These are phyloP conservation scores for Nothocercus julius DNA, from an alignment of 2,113 vertebrate species.

Conservation along the genomic window DNA sequence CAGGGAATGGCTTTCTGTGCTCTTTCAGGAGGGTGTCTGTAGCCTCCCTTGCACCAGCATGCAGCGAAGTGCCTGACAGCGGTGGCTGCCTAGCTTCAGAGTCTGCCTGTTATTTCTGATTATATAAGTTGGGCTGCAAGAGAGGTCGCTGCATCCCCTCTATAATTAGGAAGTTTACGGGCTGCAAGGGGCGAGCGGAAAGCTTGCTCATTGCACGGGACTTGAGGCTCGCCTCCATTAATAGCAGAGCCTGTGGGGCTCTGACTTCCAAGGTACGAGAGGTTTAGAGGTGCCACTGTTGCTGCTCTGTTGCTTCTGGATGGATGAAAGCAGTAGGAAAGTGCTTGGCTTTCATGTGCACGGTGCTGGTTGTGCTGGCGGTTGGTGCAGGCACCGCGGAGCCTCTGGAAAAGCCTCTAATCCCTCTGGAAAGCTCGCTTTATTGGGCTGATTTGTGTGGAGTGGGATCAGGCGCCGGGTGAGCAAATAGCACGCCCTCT, in stretches of 20 bases:
- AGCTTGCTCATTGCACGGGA: too few species aligned
- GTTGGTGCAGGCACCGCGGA: neutral
- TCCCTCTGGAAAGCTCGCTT: neutral
- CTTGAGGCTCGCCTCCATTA: neutral
- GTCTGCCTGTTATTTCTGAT: neutral
- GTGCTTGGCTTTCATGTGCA: neutral
- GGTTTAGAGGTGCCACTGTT: neutral
- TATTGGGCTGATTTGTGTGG: slow-evolving; percentile 10
- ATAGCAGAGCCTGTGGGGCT: neutral
- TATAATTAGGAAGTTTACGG: neutral
- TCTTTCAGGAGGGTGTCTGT: neutral
- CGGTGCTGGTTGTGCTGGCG: neutral
- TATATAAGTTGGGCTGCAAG: neutral
- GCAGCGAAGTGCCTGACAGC: neutral
- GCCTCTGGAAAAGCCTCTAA: neutral
- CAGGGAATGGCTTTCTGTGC: neutral
- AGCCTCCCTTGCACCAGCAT: neutral
- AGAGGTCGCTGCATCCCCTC: neutral
- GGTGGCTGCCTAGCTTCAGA: neutral
- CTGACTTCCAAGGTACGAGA: neutral
- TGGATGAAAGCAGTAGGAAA: neutral
- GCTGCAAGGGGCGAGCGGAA: too few species aligned
- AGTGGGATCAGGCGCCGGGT: neutral
- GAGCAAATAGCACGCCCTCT: neutral
- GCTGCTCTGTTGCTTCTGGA: neutral